phyloP scores from a whole-genome alignment of 2,888 invertebrate genomes.

The Asteroscopus sphinx region DNA sequence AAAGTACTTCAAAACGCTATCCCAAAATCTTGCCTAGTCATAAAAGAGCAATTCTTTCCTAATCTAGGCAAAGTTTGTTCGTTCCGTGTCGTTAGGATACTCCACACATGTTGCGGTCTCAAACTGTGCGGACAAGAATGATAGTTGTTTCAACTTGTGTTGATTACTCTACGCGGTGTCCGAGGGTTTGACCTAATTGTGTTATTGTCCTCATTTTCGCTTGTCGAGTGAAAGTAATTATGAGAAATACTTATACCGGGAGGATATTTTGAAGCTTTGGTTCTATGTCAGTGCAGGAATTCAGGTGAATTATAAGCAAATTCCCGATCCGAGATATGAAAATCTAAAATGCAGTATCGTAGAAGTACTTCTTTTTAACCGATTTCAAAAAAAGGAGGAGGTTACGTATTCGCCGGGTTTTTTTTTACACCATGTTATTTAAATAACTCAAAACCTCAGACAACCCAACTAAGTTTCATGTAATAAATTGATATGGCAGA shows the following conservation, averaged over 20 bases:
- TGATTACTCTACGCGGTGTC: conserved; percentile 36
- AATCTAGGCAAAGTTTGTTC: conserved; percentile 28
- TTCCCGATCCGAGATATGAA: too few species aligned
- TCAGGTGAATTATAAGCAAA: too few species aligned
- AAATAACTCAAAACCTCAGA: too few species aligned
- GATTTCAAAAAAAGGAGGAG: too few species aligned
- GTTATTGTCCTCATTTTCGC: conserved; percentile 1
- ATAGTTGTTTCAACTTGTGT: conserved; percentile 38
- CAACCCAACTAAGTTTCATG: too few species aligned
- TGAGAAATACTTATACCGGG: not conserved
- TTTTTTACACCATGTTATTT: too few species aligned
- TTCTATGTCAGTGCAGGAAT: too few species aligned
- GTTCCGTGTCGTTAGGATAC: conserved; percentile 34
- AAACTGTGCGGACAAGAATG: conserved; percentile 33
- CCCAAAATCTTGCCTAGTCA: conserved; percentile 8
- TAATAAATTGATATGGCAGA: too few species aligned
- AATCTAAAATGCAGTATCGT: too few species aligned
- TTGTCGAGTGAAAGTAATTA: not conserved
- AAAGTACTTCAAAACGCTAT: not conserved
- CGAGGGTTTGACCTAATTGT: conserved; percentile 33
- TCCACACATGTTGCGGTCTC: conserved; percentile 46
- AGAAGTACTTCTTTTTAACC: too few species aligned
- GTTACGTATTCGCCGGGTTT: too few species aligned
- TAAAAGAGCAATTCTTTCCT: conserved; percentile 26
- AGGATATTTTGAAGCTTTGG: too few species aligned